Evolutionary conservation across 2,888 invertebrate genomes (phyloP), one percentile per base, ranked within the genome.

Genomic region (Carpatolechia fugitivella): DNA sequence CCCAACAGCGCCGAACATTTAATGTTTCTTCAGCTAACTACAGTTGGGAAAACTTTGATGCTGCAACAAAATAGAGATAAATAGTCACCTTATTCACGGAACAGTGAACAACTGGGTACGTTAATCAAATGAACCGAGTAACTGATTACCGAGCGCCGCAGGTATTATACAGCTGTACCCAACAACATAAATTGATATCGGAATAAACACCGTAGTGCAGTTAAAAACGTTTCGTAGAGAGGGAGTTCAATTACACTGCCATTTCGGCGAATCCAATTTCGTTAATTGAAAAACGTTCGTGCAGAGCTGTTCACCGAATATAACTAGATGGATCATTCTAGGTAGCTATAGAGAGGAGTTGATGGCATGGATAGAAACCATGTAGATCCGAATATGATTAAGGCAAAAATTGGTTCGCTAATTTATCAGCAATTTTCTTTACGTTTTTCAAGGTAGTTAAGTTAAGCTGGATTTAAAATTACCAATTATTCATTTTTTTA

Each of bases 241-340:
- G 54, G 41, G 53, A 55, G 53, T 58, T 60, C 63, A 62, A 65
- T 66, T 59, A 60, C 61, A 59, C 55, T 51, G 55, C 55, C 60
- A 54, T 63, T 66, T 69, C 67, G 61, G 63, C 61, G 65, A 69
- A 72, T 69, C 63, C 74, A 74, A 76, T 77, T 75, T 68, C 56
- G 62, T 70, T 78, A 73, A 79, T 77, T 77, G 74, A 74, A 76
- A 68, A 74, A 69, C 60, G 65, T 72, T 72, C 70, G 67, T 74
- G 70, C 65, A 64, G 59, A 59, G 60, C 55, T 63, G 67, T 73
- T 73, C 71, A 66, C 65, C 61, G 69, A 69, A 67, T 66, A 49
- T 35, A 6, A 41, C 14, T 41, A 11, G 29, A 29, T 38, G 24
- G 29, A 29, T 33, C 24, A 24, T 50, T 35, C 11, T 44, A n/a